Percentiles rank a stretch among this genome's conserved stretches.
These are phyloP conservation scores for Siniperca scherzeri DNA, from an alignment of 2,797 vertebrate genomes.

Conservation along the genomic window DNA sequence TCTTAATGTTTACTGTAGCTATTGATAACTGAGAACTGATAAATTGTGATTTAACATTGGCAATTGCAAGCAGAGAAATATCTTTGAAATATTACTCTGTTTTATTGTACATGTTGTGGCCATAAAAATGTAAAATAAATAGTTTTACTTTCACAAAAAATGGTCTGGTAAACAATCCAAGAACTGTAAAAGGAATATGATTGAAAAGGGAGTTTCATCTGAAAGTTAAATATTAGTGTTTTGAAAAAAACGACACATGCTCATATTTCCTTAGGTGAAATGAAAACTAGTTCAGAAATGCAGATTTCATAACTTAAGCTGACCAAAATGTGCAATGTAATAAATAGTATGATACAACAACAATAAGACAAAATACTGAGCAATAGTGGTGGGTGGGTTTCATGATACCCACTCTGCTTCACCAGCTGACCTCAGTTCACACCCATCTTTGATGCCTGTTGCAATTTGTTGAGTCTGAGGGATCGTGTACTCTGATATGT, in stretches of 20 bases:
- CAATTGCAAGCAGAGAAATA: not conserved
- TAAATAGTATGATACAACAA: not conserved
- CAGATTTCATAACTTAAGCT: not conserved
- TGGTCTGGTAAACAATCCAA: not conserved
- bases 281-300: not conserved
- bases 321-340: not conserved
- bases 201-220: not conserved
- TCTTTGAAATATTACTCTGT: not conserved
- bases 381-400: not conserved
- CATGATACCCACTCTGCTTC: not conserved
- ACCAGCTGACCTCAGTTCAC: not conserved
- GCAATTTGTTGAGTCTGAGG: slow-evolving; percentile 20
- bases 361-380: not conserved
- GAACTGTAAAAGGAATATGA: not conserved
- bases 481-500: slow-evolving; percentile 11
- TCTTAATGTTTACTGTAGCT: not conserved
- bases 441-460: slow-evolving; percentile 29
- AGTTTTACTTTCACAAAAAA: not conserved
- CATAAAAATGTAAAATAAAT: not conserved
- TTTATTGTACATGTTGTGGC: not conserved
- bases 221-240: not conserved
- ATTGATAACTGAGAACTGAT: not conserved
- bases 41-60: not conserved
- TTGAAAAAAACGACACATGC: not conserved
- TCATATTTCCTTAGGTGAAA: not conserved